Conservation (phyloP, 2,113 vertebrate genomes). For the Ceratotherium simum region DNA sequence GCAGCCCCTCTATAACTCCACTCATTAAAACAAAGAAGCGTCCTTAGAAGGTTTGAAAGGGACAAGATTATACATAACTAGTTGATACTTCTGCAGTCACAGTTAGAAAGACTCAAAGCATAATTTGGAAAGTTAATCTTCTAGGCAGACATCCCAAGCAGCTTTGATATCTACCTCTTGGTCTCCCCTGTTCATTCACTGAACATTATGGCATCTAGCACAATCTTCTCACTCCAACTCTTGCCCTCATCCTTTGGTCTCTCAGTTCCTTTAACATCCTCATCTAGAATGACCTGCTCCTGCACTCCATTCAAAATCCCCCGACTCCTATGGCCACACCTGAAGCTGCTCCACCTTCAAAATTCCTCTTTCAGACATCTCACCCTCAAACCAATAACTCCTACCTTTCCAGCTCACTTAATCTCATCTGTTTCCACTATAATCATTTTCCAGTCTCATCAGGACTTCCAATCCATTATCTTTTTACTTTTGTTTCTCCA, state of each 20-base stretch:
- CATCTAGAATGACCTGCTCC: neutral
- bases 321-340: neutral
- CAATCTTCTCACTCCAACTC: neutral
- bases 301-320: neutral
- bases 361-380: neutral
- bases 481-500: neutral
- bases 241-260: neutral
- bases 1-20: neutral
- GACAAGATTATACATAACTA: neutral
- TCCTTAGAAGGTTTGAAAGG: neutral
- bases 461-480: neutral
- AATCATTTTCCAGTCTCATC: neutral
- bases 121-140: conserved; percentile 3
- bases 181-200: neutral
- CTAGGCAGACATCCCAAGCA: neutral
- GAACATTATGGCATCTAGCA: neutral
- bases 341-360: neutral
- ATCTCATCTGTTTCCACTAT: neutral
- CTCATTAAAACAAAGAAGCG: neutral
- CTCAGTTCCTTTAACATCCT: neutral
- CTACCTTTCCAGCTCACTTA: neutral
- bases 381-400: neutral
- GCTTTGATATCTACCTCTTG: neutral
- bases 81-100: neutral
- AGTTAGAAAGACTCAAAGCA: neutral